Percentiles rank a stretch among this genome's conserved stretches.
Evolutionary conservation across 2,888 invertebrate species (phyloP).

Genomic region (Polia nebulosa): DNA sequence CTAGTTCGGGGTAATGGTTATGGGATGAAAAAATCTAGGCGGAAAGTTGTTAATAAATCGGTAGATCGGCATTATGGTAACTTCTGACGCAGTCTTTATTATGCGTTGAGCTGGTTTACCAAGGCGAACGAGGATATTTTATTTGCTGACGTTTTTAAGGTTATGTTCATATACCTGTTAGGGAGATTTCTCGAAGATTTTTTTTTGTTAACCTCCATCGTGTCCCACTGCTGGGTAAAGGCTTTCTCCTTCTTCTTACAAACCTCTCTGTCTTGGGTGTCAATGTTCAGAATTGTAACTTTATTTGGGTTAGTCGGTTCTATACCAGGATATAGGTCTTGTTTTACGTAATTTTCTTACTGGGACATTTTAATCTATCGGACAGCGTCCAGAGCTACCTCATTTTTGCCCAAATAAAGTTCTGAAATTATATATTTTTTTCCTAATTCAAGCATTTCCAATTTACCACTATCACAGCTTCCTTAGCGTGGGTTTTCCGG

Average conservation of each 20-base stretch:
- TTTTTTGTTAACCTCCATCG: too few species aligned
- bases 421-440: neutral
- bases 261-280: too few species aligned
- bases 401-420: neutral
- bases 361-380: too few species aligned
- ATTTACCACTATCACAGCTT: neutral
- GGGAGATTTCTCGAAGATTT: constrained; percentile 18
- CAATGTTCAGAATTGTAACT: too few species aligned
- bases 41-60: neutral
- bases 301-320: too few species aligned
- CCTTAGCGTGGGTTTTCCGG: neutral
- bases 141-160: neutral
- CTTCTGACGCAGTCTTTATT: neutral
- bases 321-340: too few species aligned
- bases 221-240: too few species aligned
- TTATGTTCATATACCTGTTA: neutral
- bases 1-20: too few species aligned
- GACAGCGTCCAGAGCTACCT: too few species aligned
- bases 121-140: constrained; percentile 19
- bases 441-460: neutral
- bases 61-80: neutral
- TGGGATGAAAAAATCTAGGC: neutral
- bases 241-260: too few species aligned
- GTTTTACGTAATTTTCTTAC: too few species aligned
- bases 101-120: neutral